Conservation (phyloP, 64 coral and sea anemone genomes). For the Montipora capricornis region DNA sequence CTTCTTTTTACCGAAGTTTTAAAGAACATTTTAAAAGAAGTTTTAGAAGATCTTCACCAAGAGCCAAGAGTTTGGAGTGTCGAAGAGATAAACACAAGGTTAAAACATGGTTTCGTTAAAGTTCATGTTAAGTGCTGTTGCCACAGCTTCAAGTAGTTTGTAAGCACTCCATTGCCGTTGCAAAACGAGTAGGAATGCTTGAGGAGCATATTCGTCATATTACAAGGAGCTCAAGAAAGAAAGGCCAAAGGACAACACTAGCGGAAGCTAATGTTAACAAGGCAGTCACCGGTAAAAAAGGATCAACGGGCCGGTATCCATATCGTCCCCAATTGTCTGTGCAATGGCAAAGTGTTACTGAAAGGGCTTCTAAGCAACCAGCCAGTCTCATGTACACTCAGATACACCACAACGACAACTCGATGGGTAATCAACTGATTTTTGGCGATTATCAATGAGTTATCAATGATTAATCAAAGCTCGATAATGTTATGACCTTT, state of each 20-base stretch:
- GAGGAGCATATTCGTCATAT: slow-evolving; percentile 43
- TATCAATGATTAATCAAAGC: slow-evolving; percentile 68
- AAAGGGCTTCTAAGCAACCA: slow-evolving; percentile 39
- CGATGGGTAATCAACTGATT: slow-evolving; percentile 71
- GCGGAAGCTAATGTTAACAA: slow-evolving; percentile 29
- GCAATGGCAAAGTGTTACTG: slow-evolving; percentile 34
- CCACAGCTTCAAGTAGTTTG: slow-evolving; percentile 57
- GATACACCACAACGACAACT: slow-evolving; percentile 66
- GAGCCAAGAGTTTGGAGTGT: too few relatives aligned
- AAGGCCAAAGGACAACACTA: slow-evolving; percentile 19
- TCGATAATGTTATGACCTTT: slow-evolving; percentile 71
- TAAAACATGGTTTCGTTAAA: too few relatives aligned
- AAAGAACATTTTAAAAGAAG: too few relatives aligned
- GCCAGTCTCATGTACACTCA: slow-evolving; percentile 34
- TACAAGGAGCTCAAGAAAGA: slow-evolving; percentile 33
- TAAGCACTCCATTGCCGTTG: slow-evolving; percentile 58
- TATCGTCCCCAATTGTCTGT: slow-evolving; percentile 32
- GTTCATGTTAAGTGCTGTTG: slow-evolving; percentile 39
- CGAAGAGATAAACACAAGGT: too few relatives aligned
- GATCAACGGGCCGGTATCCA: slow-evolving; percentile 10
- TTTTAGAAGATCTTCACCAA: too few relatives aligned
- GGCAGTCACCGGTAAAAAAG: slow-evolving; percentile 50
- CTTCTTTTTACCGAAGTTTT: too few relatives aligned
- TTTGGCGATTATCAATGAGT: slow-evolving; percentile 69
- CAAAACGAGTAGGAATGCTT: slow-evolving; percentile 45